A percentile compares a stretch with the other conserved stretches of the same genome.
phyloP scores from a whole-genome alignment of 1,140 invertebrate genomes.

The Prorops nasuta region DNA sequence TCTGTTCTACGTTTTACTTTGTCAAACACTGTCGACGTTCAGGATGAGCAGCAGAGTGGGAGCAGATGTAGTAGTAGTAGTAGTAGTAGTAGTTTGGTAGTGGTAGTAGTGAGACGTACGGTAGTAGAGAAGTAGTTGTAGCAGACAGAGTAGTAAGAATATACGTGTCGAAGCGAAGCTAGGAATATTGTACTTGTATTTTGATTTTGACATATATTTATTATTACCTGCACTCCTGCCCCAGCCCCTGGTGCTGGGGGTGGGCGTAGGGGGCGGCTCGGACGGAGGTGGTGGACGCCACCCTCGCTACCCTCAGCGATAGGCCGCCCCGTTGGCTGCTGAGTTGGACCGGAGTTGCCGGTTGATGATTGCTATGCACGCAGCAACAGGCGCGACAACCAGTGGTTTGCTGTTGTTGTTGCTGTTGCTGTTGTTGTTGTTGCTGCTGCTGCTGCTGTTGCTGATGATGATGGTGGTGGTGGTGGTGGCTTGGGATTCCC shows the following conservation, averaged over 20 bases:
- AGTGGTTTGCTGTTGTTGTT: conserved; percentile 24
- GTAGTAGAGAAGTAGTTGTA: conserved; percentile 13
- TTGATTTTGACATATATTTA: conserved; percentile 17
- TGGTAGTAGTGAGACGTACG: conserved; percentile 1
- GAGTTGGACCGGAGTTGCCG: conserved; percentile 44
- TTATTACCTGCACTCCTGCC: conserved; percentile 56
- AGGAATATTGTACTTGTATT: neutral
- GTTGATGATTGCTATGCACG: conserved; percentile 39
- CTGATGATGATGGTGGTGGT: too few relatives aligned
- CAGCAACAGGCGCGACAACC: conserved; percentile 51
- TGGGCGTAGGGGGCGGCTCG: conserved; percentile 57
- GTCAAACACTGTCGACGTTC: conserved; percentile 21
- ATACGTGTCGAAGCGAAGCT: conserved; percentile 14
- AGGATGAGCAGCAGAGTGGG: conserved; percentile 26
- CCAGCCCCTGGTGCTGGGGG: conserved; percentile 53
- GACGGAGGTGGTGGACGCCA: conserved; percentile 58
- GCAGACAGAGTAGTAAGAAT: conserved; percentile 22
- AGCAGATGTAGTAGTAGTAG: conserved; percentile 15
- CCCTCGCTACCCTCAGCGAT: conserved; percentile 57
- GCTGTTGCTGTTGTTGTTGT: too few relatives aligned
- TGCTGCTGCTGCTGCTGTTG: too few relatives aligned
- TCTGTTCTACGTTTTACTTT: too few relatives aligned
- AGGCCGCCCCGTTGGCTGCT: conserved; percentile 53
- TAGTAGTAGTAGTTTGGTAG: neutral
- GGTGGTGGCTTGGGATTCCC: too few relatives aligned